Percentiles rank a stretch among this genome's conserved stretches.
Evolutionary conservation across 2,888 invertebrate genomes (phyloP).

Genomic region (Steromphala cineraria): DNA sequence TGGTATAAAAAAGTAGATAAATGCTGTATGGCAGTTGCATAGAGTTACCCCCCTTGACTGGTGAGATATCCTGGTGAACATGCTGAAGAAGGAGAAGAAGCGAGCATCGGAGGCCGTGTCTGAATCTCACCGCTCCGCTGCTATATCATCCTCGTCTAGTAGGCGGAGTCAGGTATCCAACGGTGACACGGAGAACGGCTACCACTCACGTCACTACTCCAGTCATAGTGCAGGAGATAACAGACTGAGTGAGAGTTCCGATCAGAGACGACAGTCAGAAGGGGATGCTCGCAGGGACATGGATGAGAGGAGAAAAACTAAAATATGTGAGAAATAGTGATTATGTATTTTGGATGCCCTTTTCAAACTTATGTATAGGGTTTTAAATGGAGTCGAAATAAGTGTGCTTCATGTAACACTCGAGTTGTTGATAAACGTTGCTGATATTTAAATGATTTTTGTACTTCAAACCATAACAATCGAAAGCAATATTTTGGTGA

Average conservation of each 20-base stretch:
- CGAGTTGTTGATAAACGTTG: no score
- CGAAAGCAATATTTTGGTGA: no score
- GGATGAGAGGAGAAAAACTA: slow-evolving; percentile 63
- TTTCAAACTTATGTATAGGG: no score
- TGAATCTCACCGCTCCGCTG: slow-evolving; percentile 40
- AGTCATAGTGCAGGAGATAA: slow-evolving; percentile 1
- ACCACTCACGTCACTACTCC: not conserved
- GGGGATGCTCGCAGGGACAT: slow-evolving; percentile 39
- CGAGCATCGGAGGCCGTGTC: slow-evolving; percentile 58
- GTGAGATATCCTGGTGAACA: slow-evolving; percentile 73
- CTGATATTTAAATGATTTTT: no score
- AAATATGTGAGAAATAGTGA: slow-evolving; percentile 64
- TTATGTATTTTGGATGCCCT: no score
- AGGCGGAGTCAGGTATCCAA: slow-evolving; percentile 35
- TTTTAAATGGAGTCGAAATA: no score
- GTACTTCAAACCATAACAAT: no score
- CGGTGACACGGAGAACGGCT: slow-evolving; percentile 22
- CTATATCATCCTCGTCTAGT: slow-evolving; percentile 32
- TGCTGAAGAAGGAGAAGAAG: slow-evolving; percentile 75
- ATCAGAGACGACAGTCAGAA: not conserved
- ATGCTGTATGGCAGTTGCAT: no score
- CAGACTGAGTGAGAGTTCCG: not conserved
- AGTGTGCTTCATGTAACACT: no score
- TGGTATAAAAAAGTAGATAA: not conserved
- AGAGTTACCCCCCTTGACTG: slow-evolving; percentile 26